Conservation (phyloP, 2,113 vertebrate genomes). For the Circaetus gallicus region DNA sequence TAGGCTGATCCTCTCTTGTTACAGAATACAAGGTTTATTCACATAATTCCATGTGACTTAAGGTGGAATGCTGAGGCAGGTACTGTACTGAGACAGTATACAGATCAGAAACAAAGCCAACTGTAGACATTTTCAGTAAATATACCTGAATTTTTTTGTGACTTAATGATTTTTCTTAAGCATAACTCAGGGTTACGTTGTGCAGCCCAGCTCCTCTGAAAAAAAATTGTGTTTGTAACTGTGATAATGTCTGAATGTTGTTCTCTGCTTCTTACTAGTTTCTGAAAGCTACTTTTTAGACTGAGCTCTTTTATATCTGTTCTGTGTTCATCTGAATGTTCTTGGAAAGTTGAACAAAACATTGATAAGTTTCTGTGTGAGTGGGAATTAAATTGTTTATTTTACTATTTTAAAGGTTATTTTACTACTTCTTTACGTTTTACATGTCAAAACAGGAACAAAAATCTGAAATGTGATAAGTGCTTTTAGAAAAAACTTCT, state of each 20-base stretch:
- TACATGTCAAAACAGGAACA: not conserved
- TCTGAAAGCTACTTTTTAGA: not conserved
- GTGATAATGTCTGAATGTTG: not conserved
- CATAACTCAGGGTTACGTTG: not conserved
- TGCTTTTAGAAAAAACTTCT: not conserved
- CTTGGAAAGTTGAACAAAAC: not conserved
- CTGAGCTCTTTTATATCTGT: not conserved
- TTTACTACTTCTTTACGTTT: not conserved
- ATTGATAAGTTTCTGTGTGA: not conserved
- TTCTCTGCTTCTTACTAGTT: not conserved
- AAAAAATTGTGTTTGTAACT: not conserved
- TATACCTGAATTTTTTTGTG: not conserved
- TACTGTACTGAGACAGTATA: not conserved
- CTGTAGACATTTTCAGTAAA: not conserved
- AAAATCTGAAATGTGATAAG: not conserved
- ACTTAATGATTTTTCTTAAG: not conserved
- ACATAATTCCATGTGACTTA: not conserved
- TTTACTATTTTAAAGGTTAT: not conserved
- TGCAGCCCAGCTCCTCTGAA: not conserved
- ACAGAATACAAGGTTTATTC: not conserved
- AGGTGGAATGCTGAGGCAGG: not conserved
- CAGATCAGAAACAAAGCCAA: not conserved
- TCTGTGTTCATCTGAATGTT: not conserved
- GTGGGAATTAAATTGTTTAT: not conserved
- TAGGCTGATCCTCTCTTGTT: not conserved